These are phyloP conservation scores for Coptodon bakossiorum DNA, from an alignment of 2,113 vertebrate species.

Conservation along the genomic window DNA sequence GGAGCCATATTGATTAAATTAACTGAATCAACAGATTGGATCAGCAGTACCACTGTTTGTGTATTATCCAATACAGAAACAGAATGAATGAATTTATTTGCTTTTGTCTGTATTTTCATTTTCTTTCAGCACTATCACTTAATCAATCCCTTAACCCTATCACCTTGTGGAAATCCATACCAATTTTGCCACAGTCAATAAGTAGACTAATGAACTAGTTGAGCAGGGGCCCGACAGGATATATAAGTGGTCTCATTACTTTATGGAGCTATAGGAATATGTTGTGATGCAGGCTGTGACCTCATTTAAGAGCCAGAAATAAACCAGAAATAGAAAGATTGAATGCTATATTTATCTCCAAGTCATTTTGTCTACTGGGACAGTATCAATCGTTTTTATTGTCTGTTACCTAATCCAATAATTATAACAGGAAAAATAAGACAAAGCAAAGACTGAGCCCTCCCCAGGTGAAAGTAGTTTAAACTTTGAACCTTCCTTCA, in stretches of 20 bases:
- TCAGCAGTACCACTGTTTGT: not conserved
- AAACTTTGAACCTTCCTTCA: not conserved
- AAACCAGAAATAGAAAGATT: not conserved
- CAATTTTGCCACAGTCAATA: not conserved
- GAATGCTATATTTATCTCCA: not conserved
- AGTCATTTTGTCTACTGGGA: not conserved
- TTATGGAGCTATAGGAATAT: not conserved
- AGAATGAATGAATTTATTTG: not conserved
- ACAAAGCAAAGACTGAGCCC: not conserved
- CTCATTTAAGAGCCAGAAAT: not conserved
- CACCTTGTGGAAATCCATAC: not conserved
- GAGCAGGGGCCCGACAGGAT: not conserved
- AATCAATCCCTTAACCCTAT: not conserved
- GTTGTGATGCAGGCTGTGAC: not conserved
- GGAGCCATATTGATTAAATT: conserved; percentile 4
- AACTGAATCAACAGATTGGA: not conserved
- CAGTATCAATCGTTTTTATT: not conserved
- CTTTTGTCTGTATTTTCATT: not conserved
- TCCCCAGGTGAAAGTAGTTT: not conserved
- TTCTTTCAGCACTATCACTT: not conserved
- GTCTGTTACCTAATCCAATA: not conserved
- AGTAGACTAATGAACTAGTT: not conserved
- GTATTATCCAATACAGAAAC: not conserved
- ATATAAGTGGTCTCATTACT: not conserved
- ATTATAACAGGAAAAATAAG: not conserved